Evolutionary conservation across 2,113 vertebrate genomes (phyloP).

Genomic region (Pardalotus punctatus): DNA sequence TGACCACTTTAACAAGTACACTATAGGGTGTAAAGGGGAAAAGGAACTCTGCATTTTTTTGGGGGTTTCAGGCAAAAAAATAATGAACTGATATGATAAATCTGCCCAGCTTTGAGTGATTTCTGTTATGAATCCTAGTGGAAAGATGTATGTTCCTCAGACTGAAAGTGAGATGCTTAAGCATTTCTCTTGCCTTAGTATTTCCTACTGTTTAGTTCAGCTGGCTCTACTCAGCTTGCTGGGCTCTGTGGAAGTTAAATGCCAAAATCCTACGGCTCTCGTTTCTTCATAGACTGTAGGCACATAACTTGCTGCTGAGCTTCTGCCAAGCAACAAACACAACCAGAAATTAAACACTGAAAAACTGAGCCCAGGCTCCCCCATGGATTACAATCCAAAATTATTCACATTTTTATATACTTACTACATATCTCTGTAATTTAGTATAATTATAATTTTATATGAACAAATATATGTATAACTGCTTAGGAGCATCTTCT

Average conservation of each 20-base stretch:
- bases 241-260: neutral
- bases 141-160: neutral
- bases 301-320: neutral
- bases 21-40: neutral
- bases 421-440: neutral
- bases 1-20: neutral
- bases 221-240: neutral
- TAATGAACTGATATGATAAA: neutral
- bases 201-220: neutral
- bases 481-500: neutral
- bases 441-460: neutral
- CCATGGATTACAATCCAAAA: neutral
- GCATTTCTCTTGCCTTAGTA: neutral
- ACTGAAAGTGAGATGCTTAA: neutral
- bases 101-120: neutral
- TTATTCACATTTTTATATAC: neutral
- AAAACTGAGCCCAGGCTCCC: neutral
- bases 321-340: neutral
- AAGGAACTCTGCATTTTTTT: neutral
- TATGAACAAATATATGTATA: neutral
- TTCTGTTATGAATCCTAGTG: neutral
- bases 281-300: neutral
- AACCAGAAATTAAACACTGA: neutral
- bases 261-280: neutral
- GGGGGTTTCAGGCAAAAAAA: neutral